Conservation (phyloP, 2,797 vertebrate genomes). For the Caiman crocodilus region DNA sequence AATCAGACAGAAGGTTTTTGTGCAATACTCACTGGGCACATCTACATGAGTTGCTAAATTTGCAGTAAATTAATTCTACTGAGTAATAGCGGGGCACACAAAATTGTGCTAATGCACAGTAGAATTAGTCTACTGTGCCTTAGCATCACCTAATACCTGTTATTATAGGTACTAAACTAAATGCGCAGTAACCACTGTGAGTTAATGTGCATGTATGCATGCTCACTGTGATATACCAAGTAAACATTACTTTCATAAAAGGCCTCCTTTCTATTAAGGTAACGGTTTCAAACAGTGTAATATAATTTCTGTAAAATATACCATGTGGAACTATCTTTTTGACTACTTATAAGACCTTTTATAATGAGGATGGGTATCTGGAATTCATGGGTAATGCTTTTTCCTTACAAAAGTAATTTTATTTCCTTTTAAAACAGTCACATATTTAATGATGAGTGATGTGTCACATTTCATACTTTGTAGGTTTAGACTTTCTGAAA, state of each 20-base stretch:
- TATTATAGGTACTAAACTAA: too few species aligned
- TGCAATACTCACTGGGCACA: neutral
- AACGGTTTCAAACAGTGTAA: neutral
- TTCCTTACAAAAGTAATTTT: constrained; percentile 61
- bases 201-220: too few species aligned
- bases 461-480: constrained; percentile 2
- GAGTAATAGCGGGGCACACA: too few species aligned
- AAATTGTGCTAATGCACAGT: too few species aligned
- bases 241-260: neutral
- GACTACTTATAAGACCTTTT: constrained; percentile 56
- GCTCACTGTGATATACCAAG: neutral
- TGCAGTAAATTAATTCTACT: too few species aligned
- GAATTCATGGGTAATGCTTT: constrained; percentile 69
- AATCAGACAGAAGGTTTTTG: neutral
- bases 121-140: too few species aligned
- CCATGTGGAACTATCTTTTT: neutral
- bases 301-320: neutral
- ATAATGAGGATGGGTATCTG: constrained; percentile 40
- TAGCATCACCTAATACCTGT: too few species aligned
- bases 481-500: constrained; percentile 63
- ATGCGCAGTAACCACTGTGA: too few species aligned
- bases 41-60: too few species aligned
- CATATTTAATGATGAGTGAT: constrained; percentile 46
- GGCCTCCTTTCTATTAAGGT: neutral
- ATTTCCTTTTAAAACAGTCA: constrained; percentile 63